phyloP scores from a whole-genome alignment of 2,888 invertebrate species.

The Hesperia comma region DNA sequence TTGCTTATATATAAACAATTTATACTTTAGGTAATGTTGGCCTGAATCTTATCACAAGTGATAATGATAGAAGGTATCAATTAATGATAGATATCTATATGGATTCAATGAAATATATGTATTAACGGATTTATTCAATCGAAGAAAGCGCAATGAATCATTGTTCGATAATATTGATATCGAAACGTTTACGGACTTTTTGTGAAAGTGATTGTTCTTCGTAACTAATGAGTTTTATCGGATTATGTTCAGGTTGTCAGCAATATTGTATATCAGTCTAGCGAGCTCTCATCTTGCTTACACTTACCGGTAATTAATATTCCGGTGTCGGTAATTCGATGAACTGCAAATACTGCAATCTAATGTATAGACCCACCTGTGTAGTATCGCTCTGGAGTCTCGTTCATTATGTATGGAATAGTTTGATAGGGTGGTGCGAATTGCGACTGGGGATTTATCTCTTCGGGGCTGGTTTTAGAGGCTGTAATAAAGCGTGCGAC shows the following conservation, averaged over 20 bases:
- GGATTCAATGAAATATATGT: too few species aligned
- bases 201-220: too few species aligned
- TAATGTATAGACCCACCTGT: neutral
- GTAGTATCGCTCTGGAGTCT: neutral
- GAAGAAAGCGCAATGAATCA: neutral
- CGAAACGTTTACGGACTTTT: too few species aligned
- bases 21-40: neutral
- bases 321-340: neutral
- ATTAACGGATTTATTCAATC: neutral
- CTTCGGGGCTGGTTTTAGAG: slow-evolving; percentile 54
- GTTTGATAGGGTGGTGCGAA: slow-evolving; percentile 14
- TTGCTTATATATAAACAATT: neutral
- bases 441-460: slow-evolving; percentile 41
- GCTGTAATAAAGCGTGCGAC: slow-evolving; percentile 60
- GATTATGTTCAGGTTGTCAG: too few species aligned
- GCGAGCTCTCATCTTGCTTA: too few species aligned
- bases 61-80: too few species aligned
- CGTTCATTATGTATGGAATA: neutral
- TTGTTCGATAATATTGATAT: neutral
- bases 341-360: neutral
- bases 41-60: too few species aligned
- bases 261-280: too few species aligned
- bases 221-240: too few species aligned
- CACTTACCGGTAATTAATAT: too few species aligned
- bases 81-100: too few species aligned